Base-by-base conservation (phyloP, 2,888 invertebrate species). In the Himalopsyche japonica region DNA sequence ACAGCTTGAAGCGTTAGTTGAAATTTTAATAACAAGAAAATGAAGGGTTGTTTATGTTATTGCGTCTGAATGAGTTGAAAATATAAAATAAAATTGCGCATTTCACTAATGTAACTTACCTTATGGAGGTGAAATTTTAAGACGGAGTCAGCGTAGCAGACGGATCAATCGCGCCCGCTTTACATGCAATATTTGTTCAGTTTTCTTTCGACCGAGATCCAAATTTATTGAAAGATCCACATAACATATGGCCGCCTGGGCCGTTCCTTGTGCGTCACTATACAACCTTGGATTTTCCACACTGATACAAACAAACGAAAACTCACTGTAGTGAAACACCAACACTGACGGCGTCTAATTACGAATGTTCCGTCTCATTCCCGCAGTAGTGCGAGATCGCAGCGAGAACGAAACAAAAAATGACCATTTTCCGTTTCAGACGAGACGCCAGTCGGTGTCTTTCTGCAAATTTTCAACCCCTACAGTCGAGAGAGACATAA, bases 241-340 rank as follows among this genome's bases (percentile, higher is more conserved):
- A 70, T 82, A 85, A 85, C 85, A 85, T 80, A 85, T 85, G 85
- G 85, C 27, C 20, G 81, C 77, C 47, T 18, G n/a, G 76, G 64
- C 34, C 82, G 49, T 37, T 79, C 82, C 80, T 81, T 80, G 82
- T 85, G 85, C 85, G 85, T 85, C 85, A 85, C 84, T 80, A 82
- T 80, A 85, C 85, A 85, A 85, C 85, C 85, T 85, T 85, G 85
- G 83, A 37, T 43, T 81, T 79, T 85, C 79, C 85, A 83, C 81
- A 77, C 76, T 70, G 76, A 85, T 81, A 85, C 81, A 85, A 57
- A 82, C 80, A 20, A 80, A 27, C 30, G 82, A 47, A 79, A 82
- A 84, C 70, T 57, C 82, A 82, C 79, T 27, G 34, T 48, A 49
- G 76, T 27, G 70, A 64, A 80, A 76, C 64, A 76, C 81, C 64